Conservation (phyloP, 2,888 invertebrate genomes). For the Leptinotarsa rubiginosa region DNA sequence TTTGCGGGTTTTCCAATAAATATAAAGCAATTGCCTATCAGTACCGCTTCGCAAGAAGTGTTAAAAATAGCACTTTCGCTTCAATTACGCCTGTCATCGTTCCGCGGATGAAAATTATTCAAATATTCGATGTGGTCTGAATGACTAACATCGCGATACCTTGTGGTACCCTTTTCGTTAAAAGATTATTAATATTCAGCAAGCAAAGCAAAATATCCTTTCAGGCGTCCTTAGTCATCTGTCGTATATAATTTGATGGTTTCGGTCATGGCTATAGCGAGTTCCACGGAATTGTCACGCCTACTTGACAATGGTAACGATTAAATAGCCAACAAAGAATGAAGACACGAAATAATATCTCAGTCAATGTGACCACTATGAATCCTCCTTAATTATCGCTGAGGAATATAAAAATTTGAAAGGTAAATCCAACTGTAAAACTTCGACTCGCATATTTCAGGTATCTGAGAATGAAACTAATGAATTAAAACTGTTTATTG, state of each 20-base stretch:
- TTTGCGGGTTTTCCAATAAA: not conserved
- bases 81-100: constrained; percentile 1
- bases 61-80: not conserved
- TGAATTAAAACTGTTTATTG: too few relatives aligned
- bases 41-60: not conserved
- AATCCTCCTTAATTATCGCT: too few relatives aligned
- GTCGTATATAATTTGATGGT: not conserved
- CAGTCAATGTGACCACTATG: too few relatives aligned
- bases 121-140: not conserved
- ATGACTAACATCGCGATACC: constrained; percentile 16
- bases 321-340: too few relatives aligned
- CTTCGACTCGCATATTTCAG: too few relatives aligned
- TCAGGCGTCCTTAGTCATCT: constrained; percentile 1
- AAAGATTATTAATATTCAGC: constrained; percentile 4
- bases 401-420: too few relatives aligned
- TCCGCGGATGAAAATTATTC: not conserved
- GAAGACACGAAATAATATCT: too few relatives aligned
- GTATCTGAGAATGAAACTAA: too few relatives aligned
- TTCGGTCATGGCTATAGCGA: too few relatives aligned
- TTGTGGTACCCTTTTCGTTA: not conserved
- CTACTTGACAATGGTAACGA: too few relatives aligned
- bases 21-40: not conserved
- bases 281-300: too few relatives aligned
- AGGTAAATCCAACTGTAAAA: too few relatives aligned
- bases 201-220: not conserved